Base-by-base conservation (phyloP, 2,888 invertebrate genomes). In the Oasisia sp. region DNA sequence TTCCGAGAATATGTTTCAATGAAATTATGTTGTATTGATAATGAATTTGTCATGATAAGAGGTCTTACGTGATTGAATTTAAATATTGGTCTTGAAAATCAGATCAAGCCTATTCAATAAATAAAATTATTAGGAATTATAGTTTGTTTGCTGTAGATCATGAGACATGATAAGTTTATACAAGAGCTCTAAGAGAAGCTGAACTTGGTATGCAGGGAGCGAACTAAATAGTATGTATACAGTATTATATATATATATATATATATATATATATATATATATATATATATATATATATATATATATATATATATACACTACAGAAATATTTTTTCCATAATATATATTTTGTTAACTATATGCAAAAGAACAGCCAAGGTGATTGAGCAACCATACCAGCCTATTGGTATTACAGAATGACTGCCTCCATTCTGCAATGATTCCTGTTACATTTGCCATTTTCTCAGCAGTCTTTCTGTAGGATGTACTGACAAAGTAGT, bases 251-350 rank as follows among this genome's bases (percentile, higher is more conserved):
- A 27, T 90, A 56, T 56, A 19, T 92, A 92, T 91, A 89, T 92
- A 91, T 91, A 32, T 92, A 92, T 91, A 38, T 90, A 91, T 92
- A 90, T 92, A 91, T 91, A 90, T 92, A 92, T 92, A 90, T 91
- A 92, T 92, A 50, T 91, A 91, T 91, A 91, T 91, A 91, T 91
- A n/a, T 91, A 92, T 91, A 91, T 92, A 91, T 92, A 91, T 92
- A 91, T 91, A 91, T 92, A 92, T 92, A 91, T 91, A 92, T 92
- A 92, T 92, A 91, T 92, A 50, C 50, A 50, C 9, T 50, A 50
- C 9, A 9, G 12, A 50, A 50, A 50, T 12, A 50, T 0, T 50
- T 12, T 0, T 50, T 50, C 11, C 12, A 50, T 50, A 45, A 9
- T 9, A 50, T 50, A 50, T 9, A 11, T 11, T 50, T 5, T 5